Evolutionary conservation across 2,113 vertebrate genomes (phyloP), one percentile per base, ranked within the genome.

Genomic region (Ginglymostoma cirratum): DNA sequence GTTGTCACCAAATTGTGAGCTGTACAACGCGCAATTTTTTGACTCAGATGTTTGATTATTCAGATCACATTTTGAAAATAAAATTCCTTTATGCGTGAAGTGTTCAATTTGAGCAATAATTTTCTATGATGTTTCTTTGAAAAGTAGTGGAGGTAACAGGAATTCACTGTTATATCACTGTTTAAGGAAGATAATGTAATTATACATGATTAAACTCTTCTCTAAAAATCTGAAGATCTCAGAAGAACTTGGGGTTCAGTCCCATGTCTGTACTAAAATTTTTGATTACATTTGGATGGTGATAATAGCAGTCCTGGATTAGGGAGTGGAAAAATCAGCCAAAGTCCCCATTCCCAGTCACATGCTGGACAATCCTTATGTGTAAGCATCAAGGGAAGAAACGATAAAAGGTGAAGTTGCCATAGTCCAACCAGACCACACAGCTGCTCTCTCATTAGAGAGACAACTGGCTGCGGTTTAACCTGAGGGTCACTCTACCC

Each of bases 1-100:
- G 93, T 70, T 94, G 67, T 69, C 67, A 93, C 89, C 38, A 93
- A 93, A 55, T 61, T 92, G 89, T 21, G 38, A 92, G 89, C 61
- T 6, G 27, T 92, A 92, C 65, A 66, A 92, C n/a, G 89, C 1
- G 7, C 61, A 67, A 93, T 66, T 66, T 38, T 93, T 38, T 34
- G 19, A 93, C 4, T 93, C 34, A 24, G 87, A 90, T 90, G 55
- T 90, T 90, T 65, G 85, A 87, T 65, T 38, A 45, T 83, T 42
- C 80, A 21, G 38, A 45, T 83, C 80, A 93, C 61, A 93, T 38
- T 66, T 38, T 93, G n/a, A 66, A 93, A 66, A 93, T 67, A 93
- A 93, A 93, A 66, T n/a, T 61, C 30, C 89, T 34, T 21, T 30
- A 34, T 66, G 15, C 34, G 34, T 66, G 34, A 38, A 66, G 66